A percentile compares a stretch with the other conserved stretches of the same genome.
Evolutionary conservation across 2,113 vertebrate species (phyloP).

Genomic region (Entosphenus tridentatus): DNA sequence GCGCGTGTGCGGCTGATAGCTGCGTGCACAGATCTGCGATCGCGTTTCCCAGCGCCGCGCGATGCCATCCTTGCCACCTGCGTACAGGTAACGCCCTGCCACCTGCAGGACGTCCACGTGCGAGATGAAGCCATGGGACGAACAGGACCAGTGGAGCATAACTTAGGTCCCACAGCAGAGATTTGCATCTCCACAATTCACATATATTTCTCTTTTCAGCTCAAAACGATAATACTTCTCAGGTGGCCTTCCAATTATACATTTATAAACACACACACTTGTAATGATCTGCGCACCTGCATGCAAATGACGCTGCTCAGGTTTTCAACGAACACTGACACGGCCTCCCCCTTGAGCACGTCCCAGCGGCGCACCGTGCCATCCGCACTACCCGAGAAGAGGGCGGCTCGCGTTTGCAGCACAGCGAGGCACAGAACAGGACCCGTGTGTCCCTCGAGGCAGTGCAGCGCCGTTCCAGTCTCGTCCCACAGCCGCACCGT

Average conservation of each 20-base stretch:
- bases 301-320: slow-evolving; percentile 41
- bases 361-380: slow-evolving; percentile 37
- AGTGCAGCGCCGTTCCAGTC: slow-evolving; percentile 36
- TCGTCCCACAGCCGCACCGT: slow-evolving; percentile 43
- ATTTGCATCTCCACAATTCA: slow-evolving; percentile 6
- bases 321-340: slow-evolving; percentile 34
- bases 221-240: slow-evolving; percentile 8
- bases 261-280: not conserved
- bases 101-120: slow-evolving; percentile 18
- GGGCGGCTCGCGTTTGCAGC: slow-evolving; percentile 22
- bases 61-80: slow-evolving; percentile 31
- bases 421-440: slow-evolving; percentile 35
- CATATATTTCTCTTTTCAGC: slow-evolving; percentile 7
- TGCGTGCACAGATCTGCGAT: slow-evolving; percentile 26
- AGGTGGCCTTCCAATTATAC: slow-evolving; percentile 9
- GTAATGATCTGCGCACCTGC: slow-evolving; percentile 23
- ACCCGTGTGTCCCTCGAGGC: slow-evolving; percentile 35
- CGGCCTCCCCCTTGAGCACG: slow-evolving; percentile 33
- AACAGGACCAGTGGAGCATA: not conserved
- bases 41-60: slow-evolving; percentile 36
- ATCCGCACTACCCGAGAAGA: slow-evolving; percentile 40
- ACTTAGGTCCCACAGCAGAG: slow-evolving; percentile 9
- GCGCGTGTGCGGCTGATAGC: slow-evolving; percentile 31
- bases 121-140: slow-evolving; percentile 8
- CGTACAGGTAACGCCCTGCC: slow-evolving; percentile 28